A percentile compares a stretch with the other conserved stretches of the same genome.
Conservation (phyloP, 2,888 invertebrate species). For the Brachyptera risi region DNA sequence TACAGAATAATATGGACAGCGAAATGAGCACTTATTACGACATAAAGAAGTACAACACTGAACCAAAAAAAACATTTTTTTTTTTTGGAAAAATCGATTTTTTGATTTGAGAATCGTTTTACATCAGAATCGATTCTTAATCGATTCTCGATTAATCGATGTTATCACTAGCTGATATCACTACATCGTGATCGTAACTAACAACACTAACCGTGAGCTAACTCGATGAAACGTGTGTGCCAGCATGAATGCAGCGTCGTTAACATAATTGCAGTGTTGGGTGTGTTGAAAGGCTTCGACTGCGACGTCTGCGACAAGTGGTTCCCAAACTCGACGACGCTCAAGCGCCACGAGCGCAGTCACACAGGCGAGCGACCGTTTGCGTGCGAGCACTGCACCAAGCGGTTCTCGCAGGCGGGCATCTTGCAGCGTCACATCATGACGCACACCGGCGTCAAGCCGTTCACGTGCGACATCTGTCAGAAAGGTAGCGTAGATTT, state of each 20-base stretch:
- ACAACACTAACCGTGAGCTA: neutral
- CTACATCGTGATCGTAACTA: too few species aligned
- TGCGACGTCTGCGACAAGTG: constrained; percentile 59
- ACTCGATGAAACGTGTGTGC: neutral
- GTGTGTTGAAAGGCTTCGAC: constrained; percentile 15
- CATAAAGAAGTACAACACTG: too few species aligned
- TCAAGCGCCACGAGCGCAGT: constrained; percentile 63
- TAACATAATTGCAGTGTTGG: too few species aligned
- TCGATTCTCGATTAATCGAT: too few species aligned
- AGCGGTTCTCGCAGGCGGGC: constrained; percentile 69
- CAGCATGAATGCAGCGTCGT: neutral
- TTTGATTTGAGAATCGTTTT: too few species aligned
- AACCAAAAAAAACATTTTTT: too few species aligned
- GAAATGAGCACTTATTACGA: too few species aligned
- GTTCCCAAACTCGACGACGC: constrained; percentile 63
- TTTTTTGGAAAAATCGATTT: too few species aligned
- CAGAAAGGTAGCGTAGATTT: too few species aligned
- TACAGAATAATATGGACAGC: too few species aligned
- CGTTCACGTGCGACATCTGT: constrained; percentile 62
- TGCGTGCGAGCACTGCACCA: constrained; percentile 53
- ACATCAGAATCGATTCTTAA: too few species aligned
- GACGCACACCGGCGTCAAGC: constrained; percentile 57
- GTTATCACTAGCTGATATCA: too few species aligned
- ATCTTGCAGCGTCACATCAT: constrained; percentile 61
- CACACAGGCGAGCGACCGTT: constrained; percentile 60